Percentiles rank a stretch among this genome's conserved stretches.
phyloP scores from a whole-genome alignment of 2,888 invertebrate genomes.

The Phalera bucephala region DNA sequence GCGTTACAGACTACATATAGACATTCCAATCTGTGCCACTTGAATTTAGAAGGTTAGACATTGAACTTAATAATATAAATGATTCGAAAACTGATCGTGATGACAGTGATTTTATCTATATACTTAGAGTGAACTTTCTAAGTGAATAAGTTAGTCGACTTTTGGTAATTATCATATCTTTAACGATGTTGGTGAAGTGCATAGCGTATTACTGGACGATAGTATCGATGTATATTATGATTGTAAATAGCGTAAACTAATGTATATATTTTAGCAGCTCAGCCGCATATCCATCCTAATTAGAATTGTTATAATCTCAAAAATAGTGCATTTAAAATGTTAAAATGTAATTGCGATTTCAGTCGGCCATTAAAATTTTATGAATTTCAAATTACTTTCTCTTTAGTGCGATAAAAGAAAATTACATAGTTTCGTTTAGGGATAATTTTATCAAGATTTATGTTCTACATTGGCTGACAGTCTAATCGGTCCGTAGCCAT shows the following conservation, averaged over 20 bases:
- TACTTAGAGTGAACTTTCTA: slow-evolving; percentile 9
- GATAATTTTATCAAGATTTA: slow-evolving; percentile 17
- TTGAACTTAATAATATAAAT: slow-evolving; percentile 1
- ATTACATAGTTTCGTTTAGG: slow-evolving; percentile 9
- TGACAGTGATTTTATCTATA: slow-evolving; percentile 17
- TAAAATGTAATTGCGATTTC: slow-evolving; percentile 33
- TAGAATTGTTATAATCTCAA: slow-evolving; percentile 52
- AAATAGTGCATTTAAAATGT: slow-evolving; percentile 41
- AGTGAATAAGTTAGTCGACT: slow-evolving; percentile 10
- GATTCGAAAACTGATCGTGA: slow-evolving; percentile 13
- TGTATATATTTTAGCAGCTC: slow-evolving; percentile 60
- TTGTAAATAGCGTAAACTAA: slow-evolving; percentile 54
- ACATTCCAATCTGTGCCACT: slow-evolving; percentile 34
- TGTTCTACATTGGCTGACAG: slow-evolving; percentile 11
- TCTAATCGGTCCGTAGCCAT: slow-evolving; percentile 11
- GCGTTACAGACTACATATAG: slow-evolving; percentile 72
- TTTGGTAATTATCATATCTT: slow-evolving; percentile 43
- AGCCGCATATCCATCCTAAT: slow-evolving; percentile 77
- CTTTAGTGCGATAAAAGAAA: slow-evolving; percentile 8
- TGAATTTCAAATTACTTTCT: slow-evolving; percentile 3
- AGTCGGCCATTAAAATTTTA: slow-evolving; percentile 32
- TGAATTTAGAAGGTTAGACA: slow-evolving; percentile 37
- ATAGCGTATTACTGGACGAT: slow-evolving; percentile 37
- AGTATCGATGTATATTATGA: slow-evolving; percentile 47
- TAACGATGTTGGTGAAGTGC: slow-evolving; percentile 24